These are phyloP conservation scores for Manis crassicaudata DNA, from an alignment of 2,797 vertebrate genomes.

Conservation along the genomic window DNA sequence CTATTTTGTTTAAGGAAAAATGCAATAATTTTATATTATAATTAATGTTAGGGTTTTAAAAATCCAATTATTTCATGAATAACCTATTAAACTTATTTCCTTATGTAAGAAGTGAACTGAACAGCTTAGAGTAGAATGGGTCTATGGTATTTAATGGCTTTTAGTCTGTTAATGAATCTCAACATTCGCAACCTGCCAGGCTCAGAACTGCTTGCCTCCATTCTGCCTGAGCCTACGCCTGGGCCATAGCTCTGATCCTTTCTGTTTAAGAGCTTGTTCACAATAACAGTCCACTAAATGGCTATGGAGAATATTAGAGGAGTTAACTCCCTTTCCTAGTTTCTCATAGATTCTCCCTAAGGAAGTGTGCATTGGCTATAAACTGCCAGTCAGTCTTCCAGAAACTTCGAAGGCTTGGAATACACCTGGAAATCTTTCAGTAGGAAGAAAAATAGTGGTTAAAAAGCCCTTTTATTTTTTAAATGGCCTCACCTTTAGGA, in stretches of 20 bases:
- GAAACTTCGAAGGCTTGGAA: not conserved
- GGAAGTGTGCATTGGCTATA: not conserved
- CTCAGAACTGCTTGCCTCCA: not conserved
- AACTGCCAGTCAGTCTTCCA: not conserved
- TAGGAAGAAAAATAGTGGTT: not conserved
- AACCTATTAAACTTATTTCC: constrained; percentile 74
- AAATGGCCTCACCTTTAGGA: not conserved
- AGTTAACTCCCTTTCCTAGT: not conserved
- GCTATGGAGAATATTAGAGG: not conserved
- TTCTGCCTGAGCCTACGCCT: not conserved
- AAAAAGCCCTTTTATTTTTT: not conserved
- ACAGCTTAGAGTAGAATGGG: constrained; percentile 37
- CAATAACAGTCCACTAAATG: not conserved
- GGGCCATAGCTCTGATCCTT: not conserved
- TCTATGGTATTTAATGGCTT: constrained; percentile 45
- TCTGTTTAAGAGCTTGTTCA: not conserved
- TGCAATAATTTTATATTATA: constrained; percentile 74
- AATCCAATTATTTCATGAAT: constrained; percentile 80
- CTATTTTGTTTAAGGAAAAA: constrained; percentile 77
- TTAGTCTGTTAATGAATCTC: constrained; percentile 64
- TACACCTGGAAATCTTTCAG: not conserved
- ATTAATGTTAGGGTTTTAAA: constrained; percentile 75
- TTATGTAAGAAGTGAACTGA: constrained; percentile 61
- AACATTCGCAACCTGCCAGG: not conserved
- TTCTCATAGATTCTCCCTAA: not conserved